Conservation (phyloP, 1,140 invertebrate species). For the Phthorimaea operculella region DNA sequence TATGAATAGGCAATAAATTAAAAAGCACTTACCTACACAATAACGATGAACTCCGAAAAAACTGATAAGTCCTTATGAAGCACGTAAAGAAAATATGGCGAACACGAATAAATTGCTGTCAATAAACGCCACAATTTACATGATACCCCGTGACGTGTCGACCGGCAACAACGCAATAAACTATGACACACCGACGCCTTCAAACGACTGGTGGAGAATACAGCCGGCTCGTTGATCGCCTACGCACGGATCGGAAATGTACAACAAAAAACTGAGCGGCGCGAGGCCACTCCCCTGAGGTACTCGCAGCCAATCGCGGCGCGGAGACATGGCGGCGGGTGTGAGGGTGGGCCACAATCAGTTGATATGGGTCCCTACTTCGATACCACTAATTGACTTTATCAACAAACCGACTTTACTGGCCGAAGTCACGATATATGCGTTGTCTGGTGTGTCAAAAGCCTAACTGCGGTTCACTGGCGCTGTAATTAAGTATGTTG, state of each 20-base stretch:
- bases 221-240: conserved; percentile 45
- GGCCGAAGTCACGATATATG: conserved; percentile 64
- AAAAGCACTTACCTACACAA: conserved; percentile 31
- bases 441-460: conserved; percentile 63
- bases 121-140: conserved; percentile 52
- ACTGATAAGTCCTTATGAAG: conserved; percentile 40
- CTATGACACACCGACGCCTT: conserved; percentile 61
- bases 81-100: conserved; percentile 31
- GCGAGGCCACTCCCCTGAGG: conserved; percentile 49
- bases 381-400: conserved; percentile 67
- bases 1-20: conserved; percentile 14
- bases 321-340: conserved; percentile 35
- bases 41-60: conserved; percentile 4
- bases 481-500: conserved; percentile 56
- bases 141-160: conserved; percentile 42
- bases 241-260: conserved; percentile 51
- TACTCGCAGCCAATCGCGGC: conserved; percentile 48
- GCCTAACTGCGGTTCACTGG: conserved; percentile 55
- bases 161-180: conserved; percentile 56
- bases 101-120: conserved; percentile 46
- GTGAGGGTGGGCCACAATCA: conserved; percentile 55
- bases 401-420: conserved; percentile 66
- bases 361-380: conserved; percentile 60
- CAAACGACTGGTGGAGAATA: conserved; percentile 62
- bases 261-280: conserved; percentile 54